Percentiles rank a stretch among this genome's conserved stretches.
These are phyloP conservation scores for Zophobas atratus DNA, from an alignment of 1,140 invertebrate genomes.

Conservation along the genomic window DNA sequence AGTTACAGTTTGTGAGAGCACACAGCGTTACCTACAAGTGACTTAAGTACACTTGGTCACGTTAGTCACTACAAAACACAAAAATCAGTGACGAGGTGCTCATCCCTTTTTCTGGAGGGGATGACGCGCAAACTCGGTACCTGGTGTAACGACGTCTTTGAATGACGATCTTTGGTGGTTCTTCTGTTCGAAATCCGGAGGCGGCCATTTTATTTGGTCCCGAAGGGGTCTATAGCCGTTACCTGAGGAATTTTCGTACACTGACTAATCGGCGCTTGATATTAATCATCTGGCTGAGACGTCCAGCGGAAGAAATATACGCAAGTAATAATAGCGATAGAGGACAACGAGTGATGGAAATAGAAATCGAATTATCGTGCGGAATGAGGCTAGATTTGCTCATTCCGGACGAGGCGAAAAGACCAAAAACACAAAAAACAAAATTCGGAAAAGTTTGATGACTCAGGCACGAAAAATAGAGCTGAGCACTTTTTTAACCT, in stretches of 20 bases:
- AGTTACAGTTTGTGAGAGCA: background rate
- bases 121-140: conserved; percentile 55
- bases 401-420: conserved; percentile 1
- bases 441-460: background rate
- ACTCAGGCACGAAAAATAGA: background rate
- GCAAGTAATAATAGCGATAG: conserved; percentile 37
- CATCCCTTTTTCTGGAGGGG: conserved; percentile 6
- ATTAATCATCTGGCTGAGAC: conserved; percentile 8
- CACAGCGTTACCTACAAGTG: background rate
- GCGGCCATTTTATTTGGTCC: conserved; percentile 61
- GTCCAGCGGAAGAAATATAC: conserved; percentile 4
- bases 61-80: conserved; percentile 37
- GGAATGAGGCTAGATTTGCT: conserved; percentile 9
- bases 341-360: conserved; percentile 25
- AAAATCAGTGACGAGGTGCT: conserved; percentile 29
- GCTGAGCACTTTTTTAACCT: background rate
- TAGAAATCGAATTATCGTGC: conserved; percentile 15
- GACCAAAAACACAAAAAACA: conserved; percentile 6
- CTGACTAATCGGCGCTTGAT: conserved; percentile 43
- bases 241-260: conserved; percentile 54
- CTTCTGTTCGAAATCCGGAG: conserved; percentile 60
- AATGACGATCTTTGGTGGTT: conserved; percentile 59
- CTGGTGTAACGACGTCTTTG: conserved; percentile 63
- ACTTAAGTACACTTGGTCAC: background rate
- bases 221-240: conserved; percentile 60